Evolutionary conservation across 2,113 vertebrate genomes (phyloP), one percentile per base, ranked within the genome.

Genomic region (Alligator mississippiensis): DNA sequence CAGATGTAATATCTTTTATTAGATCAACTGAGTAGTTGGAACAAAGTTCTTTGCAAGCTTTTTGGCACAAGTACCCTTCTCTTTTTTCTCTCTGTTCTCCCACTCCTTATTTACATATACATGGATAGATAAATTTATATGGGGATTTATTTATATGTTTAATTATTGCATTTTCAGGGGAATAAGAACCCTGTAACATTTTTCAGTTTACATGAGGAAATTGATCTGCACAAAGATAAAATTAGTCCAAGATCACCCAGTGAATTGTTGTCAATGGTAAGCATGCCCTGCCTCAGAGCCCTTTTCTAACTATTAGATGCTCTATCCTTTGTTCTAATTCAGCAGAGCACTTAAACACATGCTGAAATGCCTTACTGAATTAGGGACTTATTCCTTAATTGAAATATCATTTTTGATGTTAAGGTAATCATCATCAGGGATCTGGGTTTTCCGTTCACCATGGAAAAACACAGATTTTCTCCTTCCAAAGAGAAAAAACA

Each of bases 291-390:
- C 77, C 88, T 27, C 62, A 74, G 38, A 21, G 5, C 18, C 19
- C 70, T 74, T 24, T 74, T 74, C 70, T 28, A 30, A 24, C 78
- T 87, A 80, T 85, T 90, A 81, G 91, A 90, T 12, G 94, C 95
- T 95, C 90, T 85, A 91, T 64, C 80, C 91, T 75, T 95, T 95
- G 94, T 91, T 90, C 5, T 61, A 88, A 1, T 92, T 94, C 95
- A 97, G 90, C 93, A 93, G 84, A 96, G 94, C 93, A 96, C 95
- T 96, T 97, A 95, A 88, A 84, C 92, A 91, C 89, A 92, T 91
- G 79, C 92, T 96, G 87, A 93, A 82, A 79, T 74, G 85, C 62
- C 94, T 93, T 77, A 80, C 91, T 92, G 95, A 95, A 95, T 91
- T 92, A 88, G 0, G 89, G 81, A 60, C 81, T 59, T 82, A 86